Evolutionary conservation across 2,888 invertebrate species (phyloP), one percentile per base, ranked within the genome.

Genomic region (Plagodis dolabraria): DNA sequence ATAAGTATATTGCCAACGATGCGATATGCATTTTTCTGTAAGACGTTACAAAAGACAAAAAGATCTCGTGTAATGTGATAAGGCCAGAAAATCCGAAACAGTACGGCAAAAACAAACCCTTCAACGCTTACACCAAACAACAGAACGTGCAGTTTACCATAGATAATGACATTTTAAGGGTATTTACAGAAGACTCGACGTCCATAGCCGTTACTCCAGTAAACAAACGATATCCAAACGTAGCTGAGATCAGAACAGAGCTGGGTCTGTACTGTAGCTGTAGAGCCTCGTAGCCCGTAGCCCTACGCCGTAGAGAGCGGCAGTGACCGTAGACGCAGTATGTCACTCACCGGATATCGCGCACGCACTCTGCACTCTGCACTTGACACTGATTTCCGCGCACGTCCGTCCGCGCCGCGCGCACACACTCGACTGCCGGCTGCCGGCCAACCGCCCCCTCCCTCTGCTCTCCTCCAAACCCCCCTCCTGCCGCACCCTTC

Each of bases 291-390:
- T 5, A 40, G 7, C 36, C 22, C 10, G 38, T 9, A 38, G 5
- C 40, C 7, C 40, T 5, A 5, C 11, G 43, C 12, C 43, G 12
- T 12, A 10, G 40, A 40, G 10, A 8, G n/a, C n/a, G 10, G 40
- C 40, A 10, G 10, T 2, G 10, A 40, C 36, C 36, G 36, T 7
- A 36, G 22, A 2, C 8, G 36, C 36, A 33, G 10, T n/a, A 12
- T 43, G 12, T 45, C 57, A 57, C 57, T 51, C 57, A 51, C 56
- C 56, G 56, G 7, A n/a, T 38, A 33, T 12, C 33, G 54, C 51
- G 43, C 51, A 43, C 49, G n/a, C 40, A 44, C 10, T 36, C 6
- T 44, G 7, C 51, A 6, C 52, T 10, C 43, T 0, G 6, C 9
- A 34, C 33, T 22, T 4, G 22, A 22, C 40, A 40, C 40, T 10